Evolutionary conservation across 2,888 invertebrate species (phyloP).

Genomic region (Drosophila stalkeri): DNA sequence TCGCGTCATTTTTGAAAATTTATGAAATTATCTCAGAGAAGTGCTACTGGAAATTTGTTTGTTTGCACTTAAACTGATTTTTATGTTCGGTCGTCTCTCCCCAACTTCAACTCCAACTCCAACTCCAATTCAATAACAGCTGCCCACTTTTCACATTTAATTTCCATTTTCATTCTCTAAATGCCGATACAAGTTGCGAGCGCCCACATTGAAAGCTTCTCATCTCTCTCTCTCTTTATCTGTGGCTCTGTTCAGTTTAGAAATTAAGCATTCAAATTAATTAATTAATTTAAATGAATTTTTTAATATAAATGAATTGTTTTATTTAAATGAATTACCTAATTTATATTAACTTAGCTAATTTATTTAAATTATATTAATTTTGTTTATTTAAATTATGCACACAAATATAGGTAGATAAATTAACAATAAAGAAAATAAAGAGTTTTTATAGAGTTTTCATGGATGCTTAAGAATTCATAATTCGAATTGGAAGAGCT

Average conservation of each 20-base stretch:
- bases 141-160: constrained; percentile 28
- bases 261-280: background rate
- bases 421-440: no score
- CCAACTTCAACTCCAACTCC: constrained; percentile 12
- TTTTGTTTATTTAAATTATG: background rate
- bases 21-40: constrained; percentile 59
- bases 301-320: no score
- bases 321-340: background rate
- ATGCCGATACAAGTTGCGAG: background rate
- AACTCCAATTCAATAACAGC: constrained; percentile 34
- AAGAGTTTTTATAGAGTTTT: no score
- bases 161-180: constrained; percentile 19
- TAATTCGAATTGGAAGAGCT: no score
- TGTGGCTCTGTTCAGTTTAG: background rate
- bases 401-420: no score
- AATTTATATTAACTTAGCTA: no score
- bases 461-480: no score
- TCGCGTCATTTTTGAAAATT: constrained; percentile 52
- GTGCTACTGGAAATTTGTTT: constrained; percentile 72
- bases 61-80: constrained; percentile 51
- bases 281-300: background rate
- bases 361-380: no score
- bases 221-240: background rate
- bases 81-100: constrained; percentile 6
- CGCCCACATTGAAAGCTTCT: constrained; percentile 9